Evolutionary conservation across 2,888 invertebrate genomes (phyloP), one percentile per base, ranked within the genome.

Genomic region (Chironomus tentans): DNA sequence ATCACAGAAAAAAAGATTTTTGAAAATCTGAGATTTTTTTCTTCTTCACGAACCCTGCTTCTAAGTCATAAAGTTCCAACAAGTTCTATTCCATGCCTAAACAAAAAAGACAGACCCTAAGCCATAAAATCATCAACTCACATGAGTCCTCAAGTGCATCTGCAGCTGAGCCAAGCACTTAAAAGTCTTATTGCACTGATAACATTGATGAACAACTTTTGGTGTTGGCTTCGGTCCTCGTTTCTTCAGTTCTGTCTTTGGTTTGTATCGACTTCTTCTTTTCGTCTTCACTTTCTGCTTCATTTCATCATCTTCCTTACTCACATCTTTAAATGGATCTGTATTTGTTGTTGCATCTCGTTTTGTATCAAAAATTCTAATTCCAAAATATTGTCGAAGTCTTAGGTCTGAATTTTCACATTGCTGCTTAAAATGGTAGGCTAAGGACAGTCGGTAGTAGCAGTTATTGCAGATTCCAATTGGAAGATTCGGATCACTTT

Each of bases 391-490:
- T 78, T 88, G 87, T 68, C 88, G 82, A 68, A 88, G 79, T 68
- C 88, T 82, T 75, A 87, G 81, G 79, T 89, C 88, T 1, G 88
- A 87, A 79, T 86, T 88, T 80, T 88, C 88, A 79, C 87, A 87
- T 22, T 88, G 87, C 78, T 88, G 88, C 79, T 88, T 88, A 77
- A 88, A 88, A 79, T 88, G 88, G 80, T 88, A 88, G 0, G 88
- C 87, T 38, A 88, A 86, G 4, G 88, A 88, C 24, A 89, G 79
- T 73, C 88, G 86, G 78, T 88, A 88, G 6, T 88, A 85, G 79
- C 88, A 89, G 79, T 88, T 88, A 78, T 88, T 88, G 78, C 88
- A 89, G 79, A 89, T 86, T 77, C 87, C 87, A 46, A 88, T 85
- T 0, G 88, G 88, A 50, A 89, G 79, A 3, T 68, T 65, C 13